A percentile compares a stretch with the other conserved stretches of the same genome.
Evolutionary conservation across 2,797 vertebrate genomes (phyloP).

Genomic region (Miichthys miiuy): DNA sequence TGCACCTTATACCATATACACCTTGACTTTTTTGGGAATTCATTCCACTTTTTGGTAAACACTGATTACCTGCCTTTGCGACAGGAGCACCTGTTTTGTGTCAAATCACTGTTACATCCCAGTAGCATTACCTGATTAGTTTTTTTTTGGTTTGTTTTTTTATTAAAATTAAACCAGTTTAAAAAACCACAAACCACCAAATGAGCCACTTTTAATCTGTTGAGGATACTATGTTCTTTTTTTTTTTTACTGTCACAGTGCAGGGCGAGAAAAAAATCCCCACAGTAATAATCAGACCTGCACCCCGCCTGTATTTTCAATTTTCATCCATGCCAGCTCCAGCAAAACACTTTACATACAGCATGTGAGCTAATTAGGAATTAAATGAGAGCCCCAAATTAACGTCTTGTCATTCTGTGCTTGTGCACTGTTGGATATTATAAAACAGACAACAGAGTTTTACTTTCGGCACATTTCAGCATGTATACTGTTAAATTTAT

Average conservation of each 20-base stretch:
- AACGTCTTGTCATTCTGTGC: slow-evolving; percentile 22
- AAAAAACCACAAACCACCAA: not conserved
- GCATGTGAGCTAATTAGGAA: slow-evolving; percentile 43
- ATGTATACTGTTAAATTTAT: slow-evolving; percentile 16
- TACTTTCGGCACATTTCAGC: slow-evolving; percentile 26
- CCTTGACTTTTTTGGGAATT: not conserved
- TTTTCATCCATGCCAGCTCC: slow-evolving; percentile 21
- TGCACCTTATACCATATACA: too few relatives aligned
- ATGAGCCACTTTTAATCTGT: not conserved
- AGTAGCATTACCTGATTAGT: not conserved
- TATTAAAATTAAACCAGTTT: slow-evolving; percentile 8
- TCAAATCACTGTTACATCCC: slow-evolving; percentile 1
- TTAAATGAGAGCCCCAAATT: slow-evolving; percentile 29
- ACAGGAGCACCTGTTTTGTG: slow-evolving; percentile 4
- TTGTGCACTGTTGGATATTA: slow-evolving; percentile 12
- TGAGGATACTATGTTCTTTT: not conserved
- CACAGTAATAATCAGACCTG: slow-evolving; percentile 17
- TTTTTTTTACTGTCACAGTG: not conserved
- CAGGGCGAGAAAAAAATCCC: not conserved
- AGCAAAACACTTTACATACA: slow-evolving; percentile 33
- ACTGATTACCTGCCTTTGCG: not conserved
- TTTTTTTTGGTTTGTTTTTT: not conserved
- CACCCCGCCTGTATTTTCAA: slow-evolving; percentile 14
- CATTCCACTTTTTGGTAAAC: not conserved
- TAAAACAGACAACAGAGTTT: slow-evolving; percentile 10